Evolutionary conservation across 2,888 invertebrate genomes (phyloP).

Genomic region (Macaria notata): DNA sequence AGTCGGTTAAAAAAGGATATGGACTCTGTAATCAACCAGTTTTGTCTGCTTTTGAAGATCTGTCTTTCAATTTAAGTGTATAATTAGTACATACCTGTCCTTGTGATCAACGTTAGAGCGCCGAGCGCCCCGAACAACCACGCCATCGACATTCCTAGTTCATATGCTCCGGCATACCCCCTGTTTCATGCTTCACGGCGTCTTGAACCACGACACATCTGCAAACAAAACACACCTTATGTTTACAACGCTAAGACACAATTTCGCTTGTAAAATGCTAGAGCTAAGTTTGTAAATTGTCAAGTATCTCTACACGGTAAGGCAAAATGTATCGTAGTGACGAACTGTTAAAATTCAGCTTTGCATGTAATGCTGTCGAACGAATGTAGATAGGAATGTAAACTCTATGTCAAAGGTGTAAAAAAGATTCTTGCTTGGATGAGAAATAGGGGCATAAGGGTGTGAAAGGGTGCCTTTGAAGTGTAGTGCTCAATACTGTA

Average conservation of each 20-base stretch:
- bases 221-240: constrained; percentile 52
- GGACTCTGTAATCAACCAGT: no score
- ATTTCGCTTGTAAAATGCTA: constrained; percentile 13
- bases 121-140: constrained; percentile 65
- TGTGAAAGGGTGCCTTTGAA: constrained; percentile 33
- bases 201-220: constrained; percentile 45
- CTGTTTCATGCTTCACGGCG: constrained; percentile 55
- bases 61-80: no score
- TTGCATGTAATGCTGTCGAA: background rate
- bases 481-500: constrained; percentile 28
- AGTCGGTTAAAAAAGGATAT: no score
- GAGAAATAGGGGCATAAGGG: constrained; percentile 19
- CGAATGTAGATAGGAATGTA: background rate
- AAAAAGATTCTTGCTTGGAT: constrained; percentile 15
- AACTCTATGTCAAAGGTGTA: background rate
- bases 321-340: background rate
- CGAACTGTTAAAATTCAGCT: background rate
- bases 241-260: constrained; percentile 13
- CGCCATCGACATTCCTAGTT: constrained; percentile 65
- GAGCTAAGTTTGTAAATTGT: background rate
- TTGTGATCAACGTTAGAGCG: constrained; percentile 64
- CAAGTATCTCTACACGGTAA: background rate
- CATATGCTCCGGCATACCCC: constrained; percentile 63
- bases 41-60: no score
- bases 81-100: constrained; percentile 57